These are phyloP conservation scores for Platycheirus albimanus DNA, from an alignment of 2,888 invertebrate species.

Conservation along the genomic window DNA sequence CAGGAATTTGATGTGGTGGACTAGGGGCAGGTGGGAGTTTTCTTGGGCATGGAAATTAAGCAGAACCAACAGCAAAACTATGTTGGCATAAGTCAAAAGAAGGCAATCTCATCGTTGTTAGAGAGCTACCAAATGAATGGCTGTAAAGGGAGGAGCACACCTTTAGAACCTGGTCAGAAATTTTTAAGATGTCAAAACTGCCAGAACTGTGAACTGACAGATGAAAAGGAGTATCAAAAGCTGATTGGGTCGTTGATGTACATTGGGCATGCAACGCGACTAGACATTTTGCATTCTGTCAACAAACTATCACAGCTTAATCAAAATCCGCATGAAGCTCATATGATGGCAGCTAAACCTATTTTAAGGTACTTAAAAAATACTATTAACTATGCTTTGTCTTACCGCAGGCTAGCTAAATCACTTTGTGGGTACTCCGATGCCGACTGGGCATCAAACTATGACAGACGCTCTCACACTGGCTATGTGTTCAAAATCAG, in stretches of 20 bases:
- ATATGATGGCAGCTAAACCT: slow-evolving; percentile 60
- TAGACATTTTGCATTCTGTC: slow-evolving; percentile 59
- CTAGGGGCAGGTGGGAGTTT: slow-evolving; percentile 9
- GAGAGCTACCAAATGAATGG: slow-evolving; percentile 2
- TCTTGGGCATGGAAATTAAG: slow-evolving; percentile 28
- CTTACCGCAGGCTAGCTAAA: slow-evolving; percentile 7
- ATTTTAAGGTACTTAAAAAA: slow-evolving; percentile 49
- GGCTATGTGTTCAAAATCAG: slow-evolving; percentile 53
- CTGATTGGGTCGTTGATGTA: slow-evolving; percentile 16
- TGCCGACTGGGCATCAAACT: slow-evolving; percentile 45
- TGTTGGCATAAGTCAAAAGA: neutral
- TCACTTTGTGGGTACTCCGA: slow-evolving; percentile 30
- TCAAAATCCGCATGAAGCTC: slow-evolving; percentile 40
- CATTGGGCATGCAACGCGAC: slow-evolving; percentile 38
- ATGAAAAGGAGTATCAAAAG: slow-evolving; percentile 24
- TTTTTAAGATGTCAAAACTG: slow-evolving; percentile 15
- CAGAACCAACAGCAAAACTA: slow-evolving; percentile 17
- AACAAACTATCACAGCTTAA: slow-evolving; percentile 59
- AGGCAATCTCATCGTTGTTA: slow-evolving; percentile 14
- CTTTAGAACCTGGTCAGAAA: slow-evolving; percentile 28
- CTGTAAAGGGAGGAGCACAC: slow-evolving; percentile 31
- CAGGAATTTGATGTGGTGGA: slow-evolving; percentile 9
- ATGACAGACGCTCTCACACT: slow-evolving; percentile 14
- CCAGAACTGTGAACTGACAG: slow-evolving; percentile 8
- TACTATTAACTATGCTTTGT: slow-evolving; percentile 30